phyloP scores from a whole-genome alignment of 2,797 vertebrate genomes.

The Xenops minutus region DNA sequence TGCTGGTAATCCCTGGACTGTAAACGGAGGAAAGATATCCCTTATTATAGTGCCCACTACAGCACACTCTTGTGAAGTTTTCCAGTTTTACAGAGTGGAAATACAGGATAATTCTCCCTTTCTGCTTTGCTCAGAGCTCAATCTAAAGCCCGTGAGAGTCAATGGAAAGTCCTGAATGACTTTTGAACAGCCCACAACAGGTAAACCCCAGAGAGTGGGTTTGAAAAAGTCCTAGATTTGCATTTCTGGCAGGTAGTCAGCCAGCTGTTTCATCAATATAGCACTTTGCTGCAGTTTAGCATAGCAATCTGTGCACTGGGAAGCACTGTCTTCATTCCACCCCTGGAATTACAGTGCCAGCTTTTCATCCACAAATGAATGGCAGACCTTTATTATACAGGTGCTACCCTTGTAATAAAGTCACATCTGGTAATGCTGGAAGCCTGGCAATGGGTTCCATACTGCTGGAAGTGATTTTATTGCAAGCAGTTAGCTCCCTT shows the following conservation, averaged over 20 bases:
- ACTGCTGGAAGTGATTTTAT: background rate
- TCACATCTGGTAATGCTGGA: background rate
- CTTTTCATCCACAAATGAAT: background rate
- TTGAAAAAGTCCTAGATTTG: conserved; percentile 9
- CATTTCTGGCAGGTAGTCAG: conserved; percentile 3
- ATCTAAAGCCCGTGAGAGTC: background rate
- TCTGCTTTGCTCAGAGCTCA: conserved; percentile 2
- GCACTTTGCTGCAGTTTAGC: background rate
- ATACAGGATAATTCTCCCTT: background rate
- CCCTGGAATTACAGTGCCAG: background rate
- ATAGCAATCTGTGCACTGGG: background rate
- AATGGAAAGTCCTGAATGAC: background rate
- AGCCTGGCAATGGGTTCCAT: background rate
- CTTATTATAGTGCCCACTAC: background rate
- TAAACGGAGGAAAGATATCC: background rate
- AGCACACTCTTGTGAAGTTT: background rate
- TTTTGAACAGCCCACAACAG: background rate
- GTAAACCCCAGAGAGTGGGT: background rate
- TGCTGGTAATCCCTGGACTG: background rate
- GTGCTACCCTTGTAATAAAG: background rate
- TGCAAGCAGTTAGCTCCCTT: background rate
- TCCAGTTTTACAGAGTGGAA: background rate
- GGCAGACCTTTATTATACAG: background rate
- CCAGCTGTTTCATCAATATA: background rate
- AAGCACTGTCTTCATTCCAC: background rate